These are phyloP conservation scores for Drosophila nigromelanica DNA, from an alignment of 1,140 invertebrate species.

Conservation along the genomic window DNA sequence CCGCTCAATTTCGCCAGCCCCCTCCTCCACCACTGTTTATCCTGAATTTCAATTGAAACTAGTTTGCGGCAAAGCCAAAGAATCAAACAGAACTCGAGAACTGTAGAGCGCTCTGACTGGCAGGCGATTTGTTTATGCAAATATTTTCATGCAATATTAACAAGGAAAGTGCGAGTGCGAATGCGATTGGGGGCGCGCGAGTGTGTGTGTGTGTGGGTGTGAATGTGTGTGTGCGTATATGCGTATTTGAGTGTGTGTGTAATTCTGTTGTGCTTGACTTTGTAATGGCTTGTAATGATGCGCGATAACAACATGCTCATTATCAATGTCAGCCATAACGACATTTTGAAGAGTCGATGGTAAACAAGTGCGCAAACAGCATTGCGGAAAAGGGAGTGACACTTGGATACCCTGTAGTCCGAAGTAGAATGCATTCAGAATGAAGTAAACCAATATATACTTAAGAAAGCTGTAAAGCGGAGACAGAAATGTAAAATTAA, in stretches of 20 bases:
- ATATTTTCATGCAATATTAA: constrained; percentile 27
- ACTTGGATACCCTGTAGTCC: not conserved
- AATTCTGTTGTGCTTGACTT: constrained; percentile 24
- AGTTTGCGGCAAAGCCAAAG: constrained; percentile 19
- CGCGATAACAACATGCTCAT: constrained; percentile 43
- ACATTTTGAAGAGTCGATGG: not conserved
- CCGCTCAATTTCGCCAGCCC: not conserved
- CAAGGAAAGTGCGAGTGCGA: constrained; percentile 23
- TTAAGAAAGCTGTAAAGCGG: too few species aligned
- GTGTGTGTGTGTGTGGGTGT: not conserved
- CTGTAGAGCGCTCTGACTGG: not conserved
- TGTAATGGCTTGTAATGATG: constrained; percentile 53
- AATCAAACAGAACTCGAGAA: constrained; percentile 1
- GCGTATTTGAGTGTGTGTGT: constrained; percentile 2
- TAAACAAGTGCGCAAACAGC: constrained; percentile 9
- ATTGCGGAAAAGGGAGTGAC: not conserved
- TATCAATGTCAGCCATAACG: constrained; percentile 23
- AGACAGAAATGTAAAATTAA: too few species aligned
- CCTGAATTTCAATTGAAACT: constrained; percentile 27
- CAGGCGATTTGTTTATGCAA: constrained; percentile 36
- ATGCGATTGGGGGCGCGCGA: not conserved
- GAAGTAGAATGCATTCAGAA: not conserved
- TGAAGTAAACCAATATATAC: too few species aligned
- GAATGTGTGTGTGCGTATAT: not conserved
- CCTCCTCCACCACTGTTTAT: not conserved